A percentile compares a stretch with the other conserved stretches of the same genome.
These are phyloP conservation scores for Calameuta filiformis DNA, from an alignment of 2,888 invertebrate genomes.

Conservation along the genomic window DNA sequence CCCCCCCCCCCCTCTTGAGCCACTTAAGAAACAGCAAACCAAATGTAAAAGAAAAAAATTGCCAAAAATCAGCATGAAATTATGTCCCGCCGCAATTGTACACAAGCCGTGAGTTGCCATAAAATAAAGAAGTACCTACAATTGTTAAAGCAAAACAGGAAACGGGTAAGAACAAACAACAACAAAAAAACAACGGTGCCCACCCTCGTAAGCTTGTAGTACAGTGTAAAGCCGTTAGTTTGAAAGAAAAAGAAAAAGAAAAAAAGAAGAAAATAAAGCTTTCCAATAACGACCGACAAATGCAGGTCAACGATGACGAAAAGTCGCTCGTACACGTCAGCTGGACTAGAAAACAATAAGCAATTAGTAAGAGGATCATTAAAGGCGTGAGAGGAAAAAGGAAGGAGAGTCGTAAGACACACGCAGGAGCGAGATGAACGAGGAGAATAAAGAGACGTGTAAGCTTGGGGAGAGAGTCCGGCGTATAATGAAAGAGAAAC, in stretches of 20 bases:
- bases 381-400: slow-evolving; percentile 10
- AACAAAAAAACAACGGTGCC: neutral
- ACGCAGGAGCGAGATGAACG: neutral
- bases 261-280: neutral
- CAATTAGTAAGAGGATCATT: slow-evolving; percentile 31
- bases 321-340: neutral
- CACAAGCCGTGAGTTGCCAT: slow-evolving; percentile 27
- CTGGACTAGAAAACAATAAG: slow-evolving; percentile 28
- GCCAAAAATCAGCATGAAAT: neutral
- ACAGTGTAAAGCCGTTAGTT: neutral
- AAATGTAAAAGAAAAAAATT: neutral
- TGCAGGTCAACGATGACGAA: neutral
- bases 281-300: neutral
- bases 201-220: neutral
- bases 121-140: slow-evolving; percentile 30
- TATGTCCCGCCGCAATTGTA: slow-evolving; percentile 26
- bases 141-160: slow-evolving; percentile 22
- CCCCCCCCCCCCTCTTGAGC: neutral
- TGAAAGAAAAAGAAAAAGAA: neutral
- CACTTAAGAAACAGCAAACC: neutral
- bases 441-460: neutral
- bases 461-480: neutral
- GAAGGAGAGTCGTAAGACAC: neutral
- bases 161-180: neutral
- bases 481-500: neutral